These are phyloP conservation scores for Neosalanx taihuensis DNA, from an alignment of 2,797 vertebrate genomes.

Conservation along the genomic window DNA sequence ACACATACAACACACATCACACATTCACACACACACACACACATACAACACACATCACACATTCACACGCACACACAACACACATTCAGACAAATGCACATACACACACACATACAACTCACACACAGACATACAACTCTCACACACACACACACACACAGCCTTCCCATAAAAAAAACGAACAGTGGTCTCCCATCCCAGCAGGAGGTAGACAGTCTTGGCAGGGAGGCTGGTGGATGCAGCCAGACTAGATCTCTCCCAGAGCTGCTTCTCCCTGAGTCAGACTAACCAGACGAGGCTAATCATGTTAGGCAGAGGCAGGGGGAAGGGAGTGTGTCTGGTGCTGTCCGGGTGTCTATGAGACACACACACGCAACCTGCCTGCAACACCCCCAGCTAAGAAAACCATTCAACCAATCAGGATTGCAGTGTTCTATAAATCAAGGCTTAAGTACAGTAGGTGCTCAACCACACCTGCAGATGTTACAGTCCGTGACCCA, in stretches of 20 bases:
- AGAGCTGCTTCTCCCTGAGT: slow-evolving; percentile 55
- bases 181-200: slow-evolving; percentile 24
- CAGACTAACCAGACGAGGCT: slow-evolving; percentile 71
- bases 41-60: neutral
- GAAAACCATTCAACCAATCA: too few relatives aligned
- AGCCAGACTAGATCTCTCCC: slow-evolving; percentile 20
- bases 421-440: too few relatives aligned
- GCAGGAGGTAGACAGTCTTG: slow-evolving; percentile 46
- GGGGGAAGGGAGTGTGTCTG: slow-evolving; percentile 52
- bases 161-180: slow-evolving; percentile 31
- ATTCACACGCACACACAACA: neutral
- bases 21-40: neutral
- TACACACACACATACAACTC: neutral
- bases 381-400: slow-evolving; percentile 11
- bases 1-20: neutral
- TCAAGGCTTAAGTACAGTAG: too few relatives aligned
- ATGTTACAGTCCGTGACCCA: too few relatives aligned
- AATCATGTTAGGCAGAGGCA: slow-evolving; percentile 69
- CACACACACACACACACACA: slow-evolving; percentile 18
- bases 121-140: neutral
- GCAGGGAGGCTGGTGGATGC: slow-evolving; percentile 29
- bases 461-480: too few relatives aligned
- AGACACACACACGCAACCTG: slow-evolving; percentile 39
- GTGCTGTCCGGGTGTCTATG: slow-evolving; percentile 48
- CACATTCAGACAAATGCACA: neutral